Evolutionary conservation across 2,113 vertebrate genomes (phyloP).

Genomic region (Halichoerus grypus): DNA sequence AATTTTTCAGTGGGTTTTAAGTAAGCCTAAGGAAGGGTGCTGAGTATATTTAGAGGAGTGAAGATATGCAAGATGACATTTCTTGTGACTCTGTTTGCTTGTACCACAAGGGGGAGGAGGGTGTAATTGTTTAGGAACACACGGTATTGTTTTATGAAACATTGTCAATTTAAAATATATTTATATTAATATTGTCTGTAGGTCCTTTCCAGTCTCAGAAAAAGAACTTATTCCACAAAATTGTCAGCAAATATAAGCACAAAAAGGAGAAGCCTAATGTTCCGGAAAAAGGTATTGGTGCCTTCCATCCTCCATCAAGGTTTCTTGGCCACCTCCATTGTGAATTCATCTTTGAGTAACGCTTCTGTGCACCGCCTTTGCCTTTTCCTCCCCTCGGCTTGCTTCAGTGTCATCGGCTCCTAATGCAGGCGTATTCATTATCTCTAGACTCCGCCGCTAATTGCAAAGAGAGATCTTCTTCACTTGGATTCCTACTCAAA

Average conservation of each 20-base stretch:
- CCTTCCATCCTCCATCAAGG: conserved; percentile 82
- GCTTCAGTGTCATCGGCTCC: conserved; percentile 68
- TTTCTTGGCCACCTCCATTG: conserved; percentile 71
- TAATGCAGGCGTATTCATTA: conserved; percentile 34
- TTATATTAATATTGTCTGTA: conserved; percentile 90
- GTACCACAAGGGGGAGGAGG: conserved; percentile 51
- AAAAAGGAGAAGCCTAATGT: conserved; percentile 95
- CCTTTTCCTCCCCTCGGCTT: conserved; percentile 68
- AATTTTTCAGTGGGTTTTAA: conserved; percentile 33
- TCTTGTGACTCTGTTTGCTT: conserved; percentile 1
- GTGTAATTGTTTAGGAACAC: conserved; percentile 56
- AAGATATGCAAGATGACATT: conserved; percentile 22
- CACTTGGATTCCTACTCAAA: conserved; percentile 42
- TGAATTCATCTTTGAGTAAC: conserved; percentile 50
- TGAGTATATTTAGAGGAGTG: not conserved
- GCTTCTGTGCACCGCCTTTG: conserved; percentile 48
- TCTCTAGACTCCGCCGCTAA: conserved; percentile 57
- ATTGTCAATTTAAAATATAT: conserved; percentile 84
- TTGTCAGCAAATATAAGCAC: conserved; percentile 97
- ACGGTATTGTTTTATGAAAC: conserved; percentile 65
- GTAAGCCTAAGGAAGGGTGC: not conserved
- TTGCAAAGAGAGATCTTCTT: conserved; percentile 54
- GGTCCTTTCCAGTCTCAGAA: conserved; percentile 97
- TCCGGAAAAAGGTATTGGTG: conserved; percentile 92
- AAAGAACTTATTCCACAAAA: conserved; percentile 98